Conservation (phyloP, 2,797 vertebrate genomes). For the Sebastiscus albofasciatus region DNA sequence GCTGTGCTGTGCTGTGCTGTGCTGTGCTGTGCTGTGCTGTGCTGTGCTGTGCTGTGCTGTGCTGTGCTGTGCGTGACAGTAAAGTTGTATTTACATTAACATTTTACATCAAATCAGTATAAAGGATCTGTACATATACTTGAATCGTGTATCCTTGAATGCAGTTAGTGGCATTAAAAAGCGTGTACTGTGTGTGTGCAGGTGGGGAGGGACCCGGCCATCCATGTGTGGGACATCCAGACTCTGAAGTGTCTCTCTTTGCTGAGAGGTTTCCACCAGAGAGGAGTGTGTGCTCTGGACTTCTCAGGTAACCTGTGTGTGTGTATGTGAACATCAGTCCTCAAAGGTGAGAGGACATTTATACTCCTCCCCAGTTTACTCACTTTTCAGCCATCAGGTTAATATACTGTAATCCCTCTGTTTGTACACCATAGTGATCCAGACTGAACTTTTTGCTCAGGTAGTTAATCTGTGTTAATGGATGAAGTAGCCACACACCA, state of each 20-base stretch:
- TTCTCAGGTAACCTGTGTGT: constrained; percentile 88
- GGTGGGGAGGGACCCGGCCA: constrained; percentile 93
- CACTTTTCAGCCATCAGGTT: neutral
- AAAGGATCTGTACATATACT: neutral
- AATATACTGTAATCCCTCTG: no score
- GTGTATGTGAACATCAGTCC: neutral
- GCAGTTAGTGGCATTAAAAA: no score
- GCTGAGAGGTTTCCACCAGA: constrained; percentile 92
- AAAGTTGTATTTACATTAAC: no score
- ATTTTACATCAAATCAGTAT: neutral
- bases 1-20: no score
- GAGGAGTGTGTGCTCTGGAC: constrained; percentile 93
- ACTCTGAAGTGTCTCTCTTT: constrained; percentile 93
- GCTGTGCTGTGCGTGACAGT: no score
- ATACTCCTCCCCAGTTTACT: neutral
- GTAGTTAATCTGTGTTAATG: neutral
- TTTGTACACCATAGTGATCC: neutral
- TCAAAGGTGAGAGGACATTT: neutral
- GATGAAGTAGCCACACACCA: neutral
- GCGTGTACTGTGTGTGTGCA: constrained; percentile 56
- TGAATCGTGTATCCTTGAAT: neutral
- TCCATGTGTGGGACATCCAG: constrained; percentile 96
- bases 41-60: no score
- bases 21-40: no score
- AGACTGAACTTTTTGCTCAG: neutral